Percentiles rank a stretch among this genome's conserved stretches.
These are phyloP conservation scores for Paramormyrops kingsleyae DNA, from an alignment of 2,113 vertebrate genomes.

Conservation along the genomic window DNA sequence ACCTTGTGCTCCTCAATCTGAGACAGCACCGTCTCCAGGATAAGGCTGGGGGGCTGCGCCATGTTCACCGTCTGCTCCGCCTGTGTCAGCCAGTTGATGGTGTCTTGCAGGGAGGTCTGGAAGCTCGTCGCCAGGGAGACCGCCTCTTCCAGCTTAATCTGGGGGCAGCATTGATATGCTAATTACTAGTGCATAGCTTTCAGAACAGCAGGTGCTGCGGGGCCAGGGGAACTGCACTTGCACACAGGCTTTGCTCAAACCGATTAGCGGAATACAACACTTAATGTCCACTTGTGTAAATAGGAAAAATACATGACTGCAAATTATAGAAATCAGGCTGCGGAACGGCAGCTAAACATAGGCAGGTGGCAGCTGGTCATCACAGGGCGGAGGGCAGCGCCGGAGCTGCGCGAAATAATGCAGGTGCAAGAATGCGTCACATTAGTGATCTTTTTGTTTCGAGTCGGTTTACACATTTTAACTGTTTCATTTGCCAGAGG, in stretches of 20 bases:
- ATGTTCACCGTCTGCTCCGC: constrained; percentile 91
- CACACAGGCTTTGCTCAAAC: neutral
- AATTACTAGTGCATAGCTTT: neutral
- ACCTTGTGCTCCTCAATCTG: constrained; percentile 99
- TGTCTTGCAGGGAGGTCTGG: constrained; percentile 94
- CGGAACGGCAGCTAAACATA: neutral
- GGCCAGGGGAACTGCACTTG: neutral
- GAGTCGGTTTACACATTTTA: neutral
- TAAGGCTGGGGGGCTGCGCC: constrained; percentile 81
- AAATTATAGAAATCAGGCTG: neutral
- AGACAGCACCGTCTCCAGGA: constrained; percentile 82
- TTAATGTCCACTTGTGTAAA: neutral
- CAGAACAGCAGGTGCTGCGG: neutral
- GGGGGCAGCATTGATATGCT: constrained; percentile 1
- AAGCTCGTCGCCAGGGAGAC: constrained; percentile 85
- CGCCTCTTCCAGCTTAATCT: constrained; percentile 91
- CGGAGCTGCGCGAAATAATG: neutral
- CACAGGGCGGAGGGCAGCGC: neutral
- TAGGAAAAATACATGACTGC: neutral
- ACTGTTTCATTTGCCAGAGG: neutral
- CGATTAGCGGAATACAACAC: neutral
- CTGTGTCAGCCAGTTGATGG: constrained; percentile 96
- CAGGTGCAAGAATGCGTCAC: neutral
- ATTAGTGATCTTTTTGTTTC: neutral
- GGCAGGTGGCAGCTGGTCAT: neutral